These are phyloP conservation scores for Agriopis leucophaearia DNA, from an alignment of 2,888 invertebrate species.

Conservation along the genomic window DNA sequence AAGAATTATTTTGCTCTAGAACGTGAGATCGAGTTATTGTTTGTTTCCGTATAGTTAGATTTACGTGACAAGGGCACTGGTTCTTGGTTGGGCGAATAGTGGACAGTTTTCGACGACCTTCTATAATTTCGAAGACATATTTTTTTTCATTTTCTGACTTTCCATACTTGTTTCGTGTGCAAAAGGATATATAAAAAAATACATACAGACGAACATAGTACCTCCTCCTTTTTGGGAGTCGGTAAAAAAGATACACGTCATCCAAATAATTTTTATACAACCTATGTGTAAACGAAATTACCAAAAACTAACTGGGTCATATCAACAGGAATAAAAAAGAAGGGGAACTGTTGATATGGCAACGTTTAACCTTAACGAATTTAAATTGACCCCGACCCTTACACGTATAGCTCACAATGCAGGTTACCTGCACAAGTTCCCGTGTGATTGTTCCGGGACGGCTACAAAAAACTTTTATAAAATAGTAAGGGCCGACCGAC, in stretches of 20 bases:
- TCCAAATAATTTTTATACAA: not conserved
- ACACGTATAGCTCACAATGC: constrained; percentile 42
- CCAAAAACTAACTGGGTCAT: constrained; percentile 18
- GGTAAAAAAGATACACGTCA: not conserved
- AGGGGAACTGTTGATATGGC: constrained; percentile 29
- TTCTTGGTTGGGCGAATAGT: constrained; percentile 18
- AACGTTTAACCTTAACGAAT: constrained; percentile 43
- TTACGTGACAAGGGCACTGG: constrained; percentile 28
- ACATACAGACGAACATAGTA: not conserved
- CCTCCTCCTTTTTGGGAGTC: too few species aligned
- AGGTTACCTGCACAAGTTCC: constrained; percentile 53
- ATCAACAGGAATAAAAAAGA: constrained; percentile 27
- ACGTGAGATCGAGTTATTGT: constrained; percentile 37
- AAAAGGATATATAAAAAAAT: not conserved
- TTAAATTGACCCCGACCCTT: constrained; percentile 47
- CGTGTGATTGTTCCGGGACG: constrained; percentile 77
- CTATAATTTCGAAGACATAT: constrained; percentile 1
- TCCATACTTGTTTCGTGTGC: not conserved
- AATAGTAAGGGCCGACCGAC: constrained; percentile 60
- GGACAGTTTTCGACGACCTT: constrained; percentile 24
- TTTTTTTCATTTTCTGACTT: not conserved
- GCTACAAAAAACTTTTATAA: constrained; percentile 69
- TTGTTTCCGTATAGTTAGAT: constrained; percentile 33
- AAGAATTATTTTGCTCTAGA: constrained; percentile 52
- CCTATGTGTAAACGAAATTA: not conserved